phyloP scores from a whole-genome alignment of 2,113 vertebrate species.

The Vanacampus margaritifer region DNA sequence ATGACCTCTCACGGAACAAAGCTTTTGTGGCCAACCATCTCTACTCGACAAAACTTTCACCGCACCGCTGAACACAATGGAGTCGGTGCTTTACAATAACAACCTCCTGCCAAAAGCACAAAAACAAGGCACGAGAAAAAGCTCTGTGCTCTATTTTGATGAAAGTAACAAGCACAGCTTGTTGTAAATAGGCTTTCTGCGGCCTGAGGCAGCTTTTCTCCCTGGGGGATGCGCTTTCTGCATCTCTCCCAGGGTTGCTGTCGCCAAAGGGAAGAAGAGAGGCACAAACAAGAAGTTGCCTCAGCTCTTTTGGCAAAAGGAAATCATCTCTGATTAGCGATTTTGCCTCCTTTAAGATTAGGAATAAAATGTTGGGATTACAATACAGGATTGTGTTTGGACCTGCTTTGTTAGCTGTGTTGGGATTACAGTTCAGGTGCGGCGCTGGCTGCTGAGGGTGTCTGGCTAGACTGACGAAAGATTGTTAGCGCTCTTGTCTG shows the following conservation, averaged over 20 bases:
- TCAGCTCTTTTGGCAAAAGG: slow-evolving; percentile 64
- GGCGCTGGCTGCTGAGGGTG: slow-evolving; percentile 41
- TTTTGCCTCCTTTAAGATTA: slow-evolving; percentile 59
- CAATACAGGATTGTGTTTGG: slow-evolving; percentile 35
- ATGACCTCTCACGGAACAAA: slow-evolving; percentile 29
- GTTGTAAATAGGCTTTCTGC: slow-evolving; percentile 81
- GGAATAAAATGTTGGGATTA: slow-evolving; percentile 47
- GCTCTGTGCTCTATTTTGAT: slow-evolving; percentile 79
- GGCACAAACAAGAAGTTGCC: slow-evolving; percentile 72
- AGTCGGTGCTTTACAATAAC: slow-evolving; percentile 76
- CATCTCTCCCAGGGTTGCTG: slow-evolving; percentile 74
- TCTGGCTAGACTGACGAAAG: slow-evolving; percentile 40
- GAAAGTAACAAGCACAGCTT: slow-evolving; percentile 82
- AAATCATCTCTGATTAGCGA: slow-evolving; percentile 59
- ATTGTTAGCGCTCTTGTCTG: slow-evolving; percentile 37
- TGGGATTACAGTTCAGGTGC: slow-evolving; percentile 58
- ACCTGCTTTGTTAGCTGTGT: slow-evolving; percentile 46
- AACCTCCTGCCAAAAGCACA: slow-evolving; percentile 78
- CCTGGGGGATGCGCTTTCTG: slow-evolving; percentile 73
- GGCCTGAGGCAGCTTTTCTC: slow-evolving; percentile 75
- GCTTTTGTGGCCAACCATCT: slow-evolving; percentile 30
- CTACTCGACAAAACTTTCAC: slow-evolving; percentile 58
- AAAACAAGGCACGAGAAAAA: slow-evolving; percentile 73
- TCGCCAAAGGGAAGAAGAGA: slow-evolving; percentile 69
- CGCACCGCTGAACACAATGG: slow-evolving; percentile 69